phyloP scores from a whole-genome alignment of 2,888 invertebrate genomes.

The Orthosia cruda region DNA sequence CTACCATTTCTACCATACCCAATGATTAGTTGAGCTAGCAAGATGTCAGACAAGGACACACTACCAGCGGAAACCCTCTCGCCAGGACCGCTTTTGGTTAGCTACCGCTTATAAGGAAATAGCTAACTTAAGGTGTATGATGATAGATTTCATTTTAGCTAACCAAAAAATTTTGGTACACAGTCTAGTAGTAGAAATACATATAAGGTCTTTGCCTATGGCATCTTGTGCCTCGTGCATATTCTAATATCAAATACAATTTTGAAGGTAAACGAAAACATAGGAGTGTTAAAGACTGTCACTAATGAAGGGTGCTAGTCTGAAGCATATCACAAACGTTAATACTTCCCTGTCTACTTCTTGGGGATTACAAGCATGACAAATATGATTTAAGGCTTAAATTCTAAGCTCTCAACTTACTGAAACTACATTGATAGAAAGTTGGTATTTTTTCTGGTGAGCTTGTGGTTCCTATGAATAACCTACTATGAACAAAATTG shows the following conservation, averaged over 20 bases:
- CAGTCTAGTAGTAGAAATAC: too few relatives aligned
- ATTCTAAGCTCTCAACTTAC: background rate
- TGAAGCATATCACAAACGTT: background rate
- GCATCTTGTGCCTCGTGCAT: too few relatives aligned
- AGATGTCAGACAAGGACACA: too few relatives aligned
- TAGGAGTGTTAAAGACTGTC: background rate
- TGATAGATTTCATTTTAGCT: too few relatives aligned
- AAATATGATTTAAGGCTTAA: constrained; percentile 22
- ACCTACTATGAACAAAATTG: background rate
- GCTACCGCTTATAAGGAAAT: too few relatives aligned
- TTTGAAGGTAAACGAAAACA: background rate
- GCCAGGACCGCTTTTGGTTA: too few relatives aligned
- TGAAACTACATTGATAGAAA: constrained; percentile 2
- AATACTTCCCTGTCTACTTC: background rate
- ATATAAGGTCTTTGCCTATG: too few relatives aligned
- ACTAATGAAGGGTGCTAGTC: background rate
- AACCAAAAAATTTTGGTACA: too few relatives aligned
- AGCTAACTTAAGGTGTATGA: too few relatives aligned
- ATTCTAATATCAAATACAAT: background rate
- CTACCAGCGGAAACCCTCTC: too few relatives aligned
- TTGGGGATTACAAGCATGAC: constrained; percentile 8
- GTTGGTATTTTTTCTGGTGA: background rate
- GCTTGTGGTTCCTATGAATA: background rate
- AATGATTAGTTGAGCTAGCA: too few relatives aligned
- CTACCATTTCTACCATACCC: too few relatives aligned